phyloP scores from a whole-genome alignment of 1,140 invertebrate species.

The Xylocopa sonorina region DNA sequence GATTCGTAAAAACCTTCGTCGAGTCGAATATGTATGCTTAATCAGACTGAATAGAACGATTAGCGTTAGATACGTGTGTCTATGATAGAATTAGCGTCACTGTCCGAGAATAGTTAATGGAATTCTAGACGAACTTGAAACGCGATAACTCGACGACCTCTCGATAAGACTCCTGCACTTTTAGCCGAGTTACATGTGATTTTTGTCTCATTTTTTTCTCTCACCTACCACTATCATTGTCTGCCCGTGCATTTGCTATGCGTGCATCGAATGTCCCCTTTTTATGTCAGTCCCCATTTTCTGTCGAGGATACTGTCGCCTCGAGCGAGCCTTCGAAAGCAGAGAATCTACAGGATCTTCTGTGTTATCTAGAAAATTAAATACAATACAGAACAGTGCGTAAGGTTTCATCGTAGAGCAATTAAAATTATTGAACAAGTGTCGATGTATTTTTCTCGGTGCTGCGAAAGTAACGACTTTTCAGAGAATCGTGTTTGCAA shows the following conservation, averaged over 20 bases:
- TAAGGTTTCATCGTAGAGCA: too few relatives aligned
- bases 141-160: not conserved
- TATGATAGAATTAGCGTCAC: constrained; percentile 1
- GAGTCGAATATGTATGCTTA: not conserved
- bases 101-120: not conserved
- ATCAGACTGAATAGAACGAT: not conserved
- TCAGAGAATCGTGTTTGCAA: too few relatives aligned
- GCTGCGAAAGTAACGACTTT: too few relatives aligned
- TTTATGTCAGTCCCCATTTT: constrained; percentile 1
- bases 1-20: not conserved
- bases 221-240: not conserved
- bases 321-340: too few relatives aligned
- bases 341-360: too few relatives aligned
- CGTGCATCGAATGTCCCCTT: not conserved
- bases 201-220: constrained; percentile 24
- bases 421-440: too few relatives aligned
- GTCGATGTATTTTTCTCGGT: too few relatives aligned
- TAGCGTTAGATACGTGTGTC: not conserved
- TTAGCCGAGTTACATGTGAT: constrained; percentile 15
- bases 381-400: too few relatives aligned
- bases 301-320: too few relatives aligned
- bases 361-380: too few relatives aligned
- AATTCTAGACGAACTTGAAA: not conserved
- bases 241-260: constrained; percentile 14
- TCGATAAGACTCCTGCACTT: not conserved